A percentile compares a stretch with the other conserved stretches of the same genome.
These are phyloP conservation scores for Chymomyza amoena DNA, from an alignment of 2,888 invertebrate species.

Conservation along the genomic window DNA sequence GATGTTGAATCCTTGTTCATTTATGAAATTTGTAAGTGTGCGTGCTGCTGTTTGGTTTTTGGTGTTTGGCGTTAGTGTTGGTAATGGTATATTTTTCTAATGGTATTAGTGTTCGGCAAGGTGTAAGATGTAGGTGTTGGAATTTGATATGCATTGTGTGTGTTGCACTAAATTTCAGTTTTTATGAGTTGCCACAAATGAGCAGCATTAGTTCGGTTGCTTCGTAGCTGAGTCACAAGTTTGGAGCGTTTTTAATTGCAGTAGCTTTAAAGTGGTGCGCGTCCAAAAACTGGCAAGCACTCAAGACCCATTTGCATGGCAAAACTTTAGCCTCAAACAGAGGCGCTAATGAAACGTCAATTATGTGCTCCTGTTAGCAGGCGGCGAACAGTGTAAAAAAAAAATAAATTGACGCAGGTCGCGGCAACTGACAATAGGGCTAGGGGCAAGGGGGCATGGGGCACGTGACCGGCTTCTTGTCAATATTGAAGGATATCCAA, in stretches of 20 bases:
- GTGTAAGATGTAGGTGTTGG: slow-evolving; percentile 6
- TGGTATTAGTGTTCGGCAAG: slow-evolving; percentile 24
- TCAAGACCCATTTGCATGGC: slow-evolving; percentile 45
- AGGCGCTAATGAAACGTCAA: slow-evolving; percentile 67
- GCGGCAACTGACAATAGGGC: neutral
- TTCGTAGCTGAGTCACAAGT: neutral
- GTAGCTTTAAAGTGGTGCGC: slow-evolving; percentile 28
- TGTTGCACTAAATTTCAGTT: slow-evolving; percentile 27
- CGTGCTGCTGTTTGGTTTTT: neutral
- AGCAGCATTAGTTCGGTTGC: slow-evolving; percentile 24
- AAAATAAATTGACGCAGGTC: slow-evolving; percentile 6
- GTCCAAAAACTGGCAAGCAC: neutral
- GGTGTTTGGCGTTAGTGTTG: slow-evolving; percentile 8
- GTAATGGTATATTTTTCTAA: slow-evolving; percentile 3
- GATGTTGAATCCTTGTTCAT: slow-evolving; percentile 71
- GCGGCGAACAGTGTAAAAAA: neutral
- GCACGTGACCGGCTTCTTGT: slow-evolving; percentile 70
- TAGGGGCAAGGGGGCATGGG: neutral
- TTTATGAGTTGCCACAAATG: slow-evolving; percentile 28
- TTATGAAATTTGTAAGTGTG: slow-evolving; percentile 63
- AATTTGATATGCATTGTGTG: slow-evolving; percentile 47
- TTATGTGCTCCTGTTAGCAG: slow-evolving; percentile 60
- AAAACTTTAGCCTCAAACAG: slow-evolving; percentile 34
- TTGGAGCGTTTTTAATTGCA: slow-evolving; percentile 32
- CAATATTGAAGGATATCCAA: slow-evolving; percentile 69